These are phyloP conservation scores for Sinonovacula constricta DNA, from an alignment of 1,140 invertebrate genomes.

Conservation along the genomic window DNA sequence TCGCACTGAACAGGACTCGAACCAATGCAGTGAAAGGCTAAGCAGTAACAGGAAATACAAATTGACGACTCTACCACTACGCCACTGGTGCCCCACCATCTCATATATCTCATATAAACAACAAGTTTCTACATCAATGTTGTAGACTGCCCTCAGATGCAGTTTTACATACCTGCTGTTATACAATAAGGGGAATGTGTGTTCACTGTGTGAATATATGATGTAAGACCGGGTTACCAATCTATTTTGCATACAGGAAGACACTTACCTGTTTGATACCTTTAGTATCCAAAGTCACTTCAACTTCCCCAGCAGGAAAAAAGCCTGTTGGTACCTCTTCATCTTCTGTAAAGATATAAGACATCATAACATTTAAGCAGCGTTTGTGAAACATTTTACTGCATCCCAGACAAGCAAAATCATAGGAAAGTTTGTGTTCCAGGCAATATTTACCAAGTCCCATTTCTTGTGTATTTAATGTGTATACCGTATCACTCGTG, in stretches of 20 bases:
- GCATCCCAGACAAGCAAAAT: no score
- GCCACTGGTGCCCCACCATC: background rate
- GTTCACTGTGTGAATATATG: background rate
- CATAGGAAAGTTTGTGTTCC: no score
- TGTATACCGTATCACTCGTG: background rate
- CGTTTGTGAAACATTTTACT: background rate
- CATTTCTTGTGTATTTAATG: background rate
- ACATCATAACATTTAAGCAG: background rate
- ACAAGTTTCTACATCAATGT: background rate
- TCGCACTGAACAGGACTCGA: no score
- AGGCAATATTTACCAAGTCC: no score
- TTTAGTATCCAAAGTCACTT: slow-evolving; percentile 31
- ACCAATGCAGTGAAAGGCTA: no score
- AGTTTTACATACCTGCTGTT: background rate
- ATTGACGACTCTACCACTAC: no score
- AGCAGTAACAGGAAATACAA: no score
- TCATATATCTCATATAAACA: background rate
- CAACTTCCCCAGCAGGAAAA: slow-evolving; percentile 35
- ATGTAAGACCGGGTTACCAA: background rate
- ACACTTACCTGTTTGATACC: slow-evolving; percentile 40
- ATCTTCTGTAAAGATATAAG: slow-evolving; percentile 13
- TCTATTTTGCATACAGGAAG: background rate
- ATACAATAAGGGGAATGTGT: background rate
- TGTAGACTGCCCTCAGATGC: background rate
- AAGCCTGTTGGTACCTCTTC: slow-evolving; percentile 45